Evolutionary conservation across 2,113 vertebrate species (phyloP).

Genomic region (Miniopterus natalensis): DNA sequence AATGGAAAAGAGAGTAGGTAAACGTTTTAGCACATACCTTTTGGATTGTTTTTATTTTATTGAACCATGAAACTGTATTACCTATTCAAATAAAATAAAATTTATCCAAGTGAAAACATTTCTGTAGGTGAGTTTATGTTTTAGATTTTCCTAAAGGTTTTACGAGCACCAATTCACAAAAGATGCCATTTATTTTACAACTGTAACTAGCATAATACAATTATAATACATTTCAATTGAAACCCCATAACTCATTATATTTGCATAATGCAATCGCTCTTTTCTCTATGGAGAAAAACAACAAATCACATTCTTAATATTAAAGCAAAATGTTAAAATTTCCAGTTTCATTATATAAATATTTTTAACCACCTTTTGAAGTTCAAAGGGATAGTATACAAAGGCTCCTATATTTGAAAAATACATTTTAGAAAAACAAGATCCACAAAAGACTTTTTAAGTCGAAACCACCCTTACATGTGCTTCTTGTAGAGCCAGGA

Average conservation of each 20-base stretch:
- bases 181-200: background rate
- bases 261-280: constrained; percentile 64
- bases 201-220: constrained; percentile 29
- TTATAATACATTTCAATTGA: constrained; percentile 9
- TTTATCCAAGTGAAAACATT: constrained; percentile 4
- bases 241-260: background rate
- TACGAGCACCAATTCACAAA: constrained; percentile 29
- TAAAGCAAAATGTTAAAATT: constrained; percentile 66
- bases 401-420: constrained; percentile 39
- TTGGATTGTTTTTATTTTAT: constrained; percentile 43
- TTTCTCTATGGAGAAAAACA: constrained; percentile 62
- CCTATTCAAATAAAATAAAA: constrained; percentile 56
- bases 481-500: background rate
- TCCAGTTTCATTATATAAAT: constrained; percentile 63
- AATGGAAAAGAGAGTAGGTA: background rate
- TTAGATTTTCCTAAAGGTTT: constrained; percentile 35
- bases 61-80: background rate
- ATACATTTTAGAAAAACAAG: constrained; percentile 59
- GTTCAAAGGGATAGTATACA: constrained; percentile 60
- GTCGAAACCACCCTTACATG: background rate
- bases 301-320: constrained; percentile 66
- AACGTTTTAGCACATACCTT: background rate
- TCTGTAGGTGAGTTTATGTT: background rate
- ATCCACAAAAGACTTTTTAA: constrained; percentile 9
- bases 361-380: constrained; percentile 58